Base-by-base conservation (phyloP, 2,888 invertebrate genomes). In the Rhogogaster chlorosoma region DNA sequence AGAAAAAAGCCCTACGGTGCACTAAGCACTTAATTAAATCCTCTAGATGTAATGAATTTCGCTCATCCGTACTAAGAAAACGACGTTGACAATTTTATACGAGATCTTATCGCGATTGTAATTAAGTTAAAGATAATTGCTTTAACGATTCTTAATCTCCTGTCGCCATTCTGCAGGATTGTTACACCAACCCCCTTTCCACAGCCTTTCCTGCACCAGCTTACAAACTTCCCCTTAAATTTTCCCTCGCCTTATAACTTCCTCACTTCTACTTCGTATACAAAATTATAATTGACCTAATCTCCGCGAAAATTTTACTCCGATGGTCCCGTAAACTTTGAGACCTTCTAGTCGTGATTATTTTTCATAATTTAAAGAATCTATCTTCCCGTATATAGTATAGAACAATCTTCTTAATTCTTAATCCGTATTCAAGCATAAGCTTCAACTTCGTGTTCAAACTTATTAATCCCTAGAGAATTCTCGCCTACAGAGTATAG, bases 81-180 rank as follows among this genome's bases (percentile, higher is more conserved):
- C 53, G 61, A 80, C 61, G 80, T 29, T 80, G 80, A 80, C 80
- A 80, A 61, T 80, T 80, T 80, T 57, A 49, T 57, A 42, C 64
- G 83, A 42, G 83, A 83, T 80, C 70, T 36, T 80, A 49, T 80
- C 67, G 42, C 49, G 83, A 83, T 83, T 70, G 67, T 67, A 83
- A 83, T 83, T 83, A 83, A 83, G 26, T 45, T 67, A 22, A 29
- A 45, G 70, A 67, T 83, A 83, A 83, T 83, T 83, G 83, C 83
- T 83, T 49, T 32, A 83, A 83, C 42, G 83, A 67, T 83, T 83
- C 83, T 83, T 57, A 64, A 83, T 70, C 70, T 61, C 61, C 53
- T 70, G 67, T 83, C 49, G 67, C 29, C 67, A 83, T 70, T 83
- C 22, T 88, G 85, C 75, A 85, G 86, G 71, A 85, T 85, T 83